Evolutionary conservation across 2,113 vertebrate genomes (phyloP).

Genomic region (Fukomys damarensis): DNA sequence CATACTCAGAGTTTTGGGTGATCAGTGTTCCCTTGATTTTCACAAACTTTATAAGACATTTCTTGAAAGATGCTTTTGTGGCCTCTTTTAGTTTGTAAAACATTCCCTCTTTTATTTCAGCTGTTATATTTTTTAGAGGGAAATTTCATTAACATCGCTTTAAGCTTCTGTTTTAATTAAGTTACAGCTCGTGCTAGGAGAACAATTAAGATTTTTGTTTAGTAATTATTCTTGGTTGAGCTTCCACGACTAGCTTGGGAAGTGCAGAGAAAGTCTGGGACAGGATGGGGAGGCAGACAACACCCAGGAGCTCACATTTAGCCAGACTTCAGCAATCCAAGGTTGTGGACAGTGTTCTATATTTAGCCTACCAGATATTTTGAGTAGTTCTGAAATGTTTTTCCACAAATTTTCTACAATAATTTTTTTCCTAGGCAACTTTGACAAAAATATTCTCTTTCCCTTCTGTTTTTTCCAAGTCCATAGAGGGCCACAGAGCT

Average conservation of each 20-base stretch:
- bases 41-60: slow-evolving; percentile 32
- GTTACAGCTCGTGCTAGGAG: neutral
- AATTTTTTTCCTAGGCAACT: slow-evolving; percentile 62
- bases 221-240: slow-evolving; percentile 23
- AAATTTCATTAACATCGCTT: slow-evolving; percentile 54
- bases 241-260: neutral
- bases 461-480: slow-evolving; percentile 49
- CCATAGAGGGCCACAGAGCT: neutral
- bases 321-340: neutral
- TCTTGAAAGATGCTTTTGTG: slow-evolving; percentile 19
- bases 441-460: slow-evolving; percentile 54
- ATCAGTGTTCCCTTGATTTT: slow-evolving; percentile 30
- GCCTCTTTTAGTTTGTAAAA: neutral
- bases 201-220: slow-evolving; percentile 36
- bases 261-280: neutral
- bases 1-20: neutral
- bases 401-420: slow-evolving; percentile 58
- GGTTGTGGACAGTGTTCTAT: slow-evolving; percentile 33
- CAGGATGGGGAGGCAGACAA: neutral
- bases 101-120: neutral
- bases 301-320: neutral
- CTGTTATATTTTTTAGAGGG: slow-evolving; percentile 26
- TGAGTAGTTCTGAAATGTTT: slow-evolving; percentile 64
- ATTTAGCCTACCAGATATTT: slow-evolving; percentile 65
- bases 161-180: slow-evolving; percentile 63